Base-by-base conservation (phyloP, 2,888 invertebrate genomes). In the Pomacea canaliculata region DNA sequence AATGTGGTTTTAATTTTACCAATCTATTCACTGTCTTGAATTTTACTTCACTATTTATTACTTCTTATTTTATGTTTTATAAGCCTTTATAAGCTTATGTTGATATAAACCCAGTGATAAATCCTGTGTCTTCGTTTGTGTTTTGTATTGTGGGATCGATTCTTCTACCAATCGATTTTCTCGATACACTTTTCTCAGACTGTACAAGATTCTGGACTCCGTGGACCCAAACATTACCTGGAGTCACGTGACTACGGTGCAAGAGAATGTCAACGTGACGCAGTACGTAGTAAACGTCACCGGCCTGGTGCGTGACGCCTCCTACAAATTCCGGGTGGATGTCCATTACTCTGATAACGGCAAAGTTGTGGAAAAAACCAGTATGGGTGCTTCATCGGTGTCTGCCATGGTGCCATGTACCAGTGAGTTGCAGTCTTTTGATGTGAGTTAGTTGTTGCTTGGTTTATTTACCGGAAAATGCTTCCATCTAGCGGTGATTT, bases 321-420 rank as follows among this genome's bases (percentile, higher is more conserved):
- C 49, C 16, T 86, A 85, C 78, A 77, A 73, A 68, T 84, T 84
- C 79, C 76, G 87, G n/a, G 83, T 86, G 27, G 85, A 86, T 74
- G 83, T 83, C 27, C 78, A 81, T 56, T 82, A 83, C 27, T 19
- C 46, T 23, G 82, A 83, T 70, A 84, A 80, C 12, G 82, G 78
- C 8, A 87, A 87, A 72, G 49, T 81, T 7, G 71, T 81, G 78
- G 63, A 60, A 70, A 23, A 80, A 76, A 48, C 80, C 80, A 78
- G 71, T 27, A 27, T 70, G 8, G 84, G 83, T 8, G 68, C 79
- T 60, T 46, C 18, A 18, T 81, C 84, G 0, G 78, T 77, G 10
- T 75, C 65, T n/a, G 77, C 79, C 16, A 69, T 67, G n/a, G 81
- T 82, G 5, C 80, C 78, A 0, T 87, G 87, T 56, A 79, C 84